Percentiles rank a stretch among this genome's conserved stretches.
Conservation (phyloP, 2,888 invertebrate genomes). For the Drosophila gaucha region DNA sequence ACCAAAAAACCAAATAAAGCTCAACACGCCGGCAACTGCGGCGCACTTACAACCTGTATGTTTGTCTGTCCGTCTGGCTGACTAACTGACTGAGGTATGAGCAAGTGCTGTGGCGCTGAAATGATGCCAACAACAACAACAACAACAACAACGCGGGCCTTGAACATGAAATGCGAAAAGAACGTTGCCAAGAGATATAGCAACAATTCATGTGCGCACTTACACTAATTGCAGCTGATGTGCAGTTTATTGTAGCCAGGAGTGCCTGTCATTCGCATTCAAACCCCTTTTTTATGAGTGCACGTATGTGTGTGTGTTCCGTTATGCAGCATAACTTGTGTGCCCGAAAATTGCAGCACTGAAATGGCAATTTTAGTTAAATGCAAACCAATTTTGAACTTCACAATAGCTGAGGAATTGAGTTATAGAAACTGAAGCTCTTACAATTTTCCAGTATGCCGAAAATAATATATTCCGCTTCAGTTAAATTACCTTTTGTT, state of each 20-base stretch:
- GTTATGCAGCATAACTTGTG: neutral
- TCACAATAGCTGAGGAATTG: neutral
- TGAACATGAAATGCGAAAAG: constrained; percentile 74
- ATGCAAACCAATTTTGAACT: neutral
- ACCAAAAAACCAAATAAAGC: constrained; percentile 63
- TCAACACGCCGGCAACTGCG: constrained; percentile 36
- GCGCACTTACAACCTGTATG: neutral
- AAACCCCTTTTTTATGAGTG: constrained; percentile 27
- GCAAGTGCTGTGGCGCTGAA: constrained; percentile 28
- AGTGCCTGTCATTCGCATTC: constrained; percentile 20
- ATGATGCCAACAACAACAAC: constrained; percentile 40
- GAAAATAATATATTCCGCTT: neutral
- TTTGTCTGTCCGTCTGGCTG: neutral
- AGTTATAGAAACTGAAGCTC: neutral
- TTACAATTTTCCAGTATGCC: neutral
- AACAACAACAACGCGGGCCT: constrained; percentile 44
- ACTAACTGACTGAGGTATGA: constrained; percentile 9
- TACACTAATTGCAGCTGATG: constrained; percentile 75
- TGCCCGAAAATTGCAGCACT: neutral
- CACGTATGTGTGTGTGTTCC: neutral
- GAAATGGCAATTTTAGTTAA: neutral
- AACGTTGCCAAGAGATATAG: constrained; percentile 64
- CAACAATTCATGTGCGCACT: constrained; percentile 69
- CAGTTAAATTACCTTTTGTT: too few species aligned
- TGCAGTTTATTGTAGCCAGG: constrained; percentile 43